phyloP scores from a whole-genome alignment of 2,113 vertebrate species.

The Eudorcas thomsonii region DNA sequence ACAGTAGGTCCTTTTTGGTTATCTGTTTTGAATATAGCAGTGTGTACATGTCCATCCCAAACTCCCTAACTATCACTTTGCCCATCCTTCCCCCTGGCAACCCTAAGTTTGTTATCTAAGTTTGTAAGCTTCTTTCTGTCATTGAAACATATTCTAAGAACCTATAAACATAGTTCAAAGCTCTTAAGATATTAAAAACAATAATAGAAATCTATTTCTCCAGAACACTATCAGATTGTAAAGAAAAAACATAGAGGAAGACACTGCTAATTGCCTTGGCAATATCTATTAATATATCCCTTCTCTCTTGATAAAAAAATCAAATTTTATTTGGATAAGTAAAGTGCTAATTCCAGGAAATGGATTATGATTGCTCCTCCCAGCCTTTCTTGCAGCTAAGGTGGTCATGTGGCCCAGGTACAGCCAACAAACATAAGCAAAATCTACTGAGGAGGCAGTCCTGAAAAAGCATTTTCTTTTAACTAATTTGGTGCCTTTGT shows the following conservation, averaged over 20 bases:
- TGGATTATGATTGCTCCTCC: not conserved
- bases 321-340: not conserved
- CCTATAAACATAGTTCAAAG: not conserved
- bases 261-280: not conserved
- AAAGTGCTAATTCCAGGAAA: not conserved
- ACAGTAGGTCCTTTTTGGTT: not conserved
- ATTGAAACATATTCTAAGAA: not conserved
- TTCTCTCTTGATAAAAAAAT: not conserved
- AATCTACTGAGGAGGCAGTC: not conserved
- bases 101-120: not conserved
- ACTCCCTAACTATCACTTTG: not conserved
- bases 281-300: not conserved
- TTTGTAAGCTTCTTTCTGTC: not conserved
- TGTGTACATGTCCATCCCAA: not conserved
- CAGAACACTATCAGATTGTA: not conserved
- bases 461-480: not conserved
- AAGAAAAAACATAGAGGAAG: not conserved
- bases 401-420: not conserved
- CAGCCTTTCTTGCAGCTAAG: not conserved
- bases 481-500: not conserved
- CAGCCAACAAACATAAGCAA: not conserved
- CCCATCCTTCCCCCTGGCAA: not conserved
- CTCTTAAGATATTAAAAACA: not conserved
- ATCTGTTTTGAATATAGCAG: not conserved
- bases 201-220: not conserved